These are phyloP conservation scores for Cosmia trapezina DNA, from an alignment of 2,888 invertebrate genomes.

Conservation along the genomic window DNA sequence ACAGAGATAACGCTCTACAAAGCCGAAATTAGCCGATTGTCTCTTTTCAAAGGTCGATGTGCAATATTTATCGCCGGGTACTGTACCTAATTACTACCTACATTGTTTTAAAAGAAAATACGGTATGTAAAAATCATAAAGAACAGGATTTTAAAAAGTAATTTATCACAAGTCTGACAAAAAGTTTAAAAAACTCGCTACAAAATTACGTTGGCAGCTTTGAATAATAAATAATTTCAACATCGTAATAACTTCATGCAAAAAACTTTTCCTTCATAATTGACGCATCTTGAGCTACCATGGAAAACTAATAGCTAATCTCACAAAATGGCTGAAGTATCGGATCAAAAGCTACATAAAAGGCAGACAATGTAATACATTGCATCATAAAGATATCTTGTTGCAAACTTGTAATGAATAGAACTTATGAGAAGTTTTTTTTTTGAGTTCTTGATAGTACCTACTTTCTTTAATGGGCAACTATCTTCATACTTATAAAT, in stretches of 20 bases:
- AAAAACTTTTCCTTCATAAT: slow-evolving; percentile 23
- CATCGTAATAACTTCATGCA: slow-evolving; percentile 16
- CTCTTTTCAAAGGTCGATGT: too few relatives aligned
- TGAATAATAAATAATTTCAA: slow-evolving; percentile 13
- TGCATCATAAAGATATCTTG: neutral
- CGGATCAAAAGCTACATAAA: slow-evolving; percentile 22
- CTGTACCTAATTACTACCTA: neutral
- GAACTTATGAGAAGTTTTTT: neutral
- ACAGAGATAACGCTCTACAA: too few relatives aligned
- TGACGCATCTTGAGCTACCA: slow-evolving; percentile 27
- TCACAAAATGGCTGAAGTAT: slow-evolving; percentile 19
- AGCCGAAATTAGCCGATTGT: too few relatives aligned
- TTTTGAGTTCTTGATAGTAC: neutral
- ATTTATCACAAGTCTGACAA: neutral
- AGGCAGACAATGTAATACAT: slow-evolving; percentile 2
- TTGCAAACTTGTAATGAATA: neutral
- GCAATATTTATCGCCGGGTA: too few relatives aligned
- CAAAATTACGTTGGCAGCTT: slow-evolving; percentile 3
- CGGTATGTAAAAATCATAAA: neutral
- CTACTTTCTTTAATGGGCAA: too few relatives aligned
- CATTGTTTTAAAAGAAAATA: neutral
- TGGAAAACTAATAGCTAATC: slow-evolving; percentile 51
- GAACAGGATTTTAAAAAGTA: neutral
- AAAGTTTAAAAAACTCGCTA: neutral
- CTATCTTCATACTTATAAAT: too few relatives aligned